Conservation (phyloP, 1,140 invertebrate genomes). For the Psix sp. region DNA sequence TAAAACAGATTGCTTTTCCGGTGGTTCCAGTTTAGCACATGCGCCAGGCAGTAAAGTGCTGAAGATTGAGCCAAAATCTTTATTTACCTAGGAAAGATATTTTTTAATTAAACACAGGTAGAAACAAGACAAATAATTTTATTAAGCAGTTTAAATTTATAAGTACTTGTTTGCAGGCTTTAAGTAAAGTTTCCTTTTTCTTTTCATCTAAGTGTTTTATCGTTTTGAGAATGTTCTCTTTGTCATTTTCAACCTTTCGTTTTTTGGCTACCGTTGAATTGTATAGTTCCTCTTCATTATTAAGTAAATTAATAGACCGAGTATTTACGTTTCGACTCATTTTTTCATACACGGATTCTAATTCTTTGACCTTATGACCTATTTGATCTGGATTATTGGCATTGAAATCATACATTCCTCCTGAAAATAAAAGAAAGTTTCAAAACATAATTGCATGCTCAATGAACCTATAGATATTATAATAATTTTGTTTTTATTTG, state of each 20-base stretch:
- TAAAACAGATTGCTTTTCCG: constrained; percentile 83
- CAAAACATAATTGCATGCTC: not conserved
- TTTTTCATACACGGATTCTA: constrained; percentile 84
- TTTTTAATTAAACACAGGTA: not conserved
- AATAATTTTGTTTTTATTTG: too few species aligned
- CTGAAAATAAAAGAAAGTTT: constrained; percentile 50
- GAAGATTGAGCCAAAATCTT: constrained; percentile 98
- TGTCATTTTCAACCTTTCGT: constrained; percentile 90
- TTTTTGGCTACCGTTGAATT: constrained; percentile 89
- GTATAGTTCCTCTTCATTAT: constrained; percentile 91
- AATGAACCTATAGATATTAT: too few species aligned
- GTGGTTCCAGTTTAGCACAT: constrained; percentile 88
- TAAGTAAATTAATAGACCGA: constrained; percentile 90
- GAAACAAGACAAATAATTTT: constrained; percentile 3
- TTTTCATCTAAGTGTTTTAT: constrained; percentile 93
- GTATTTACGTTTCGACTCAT: constrained; percentile 89
- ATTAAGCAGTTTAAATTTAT: constrained; percentile 1
- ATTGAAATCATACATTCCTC: constrained; percentile 73
- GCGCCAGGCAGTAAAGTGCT: constrained; percentile 93
- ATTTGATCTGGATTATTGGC: constrained; percentile 73
- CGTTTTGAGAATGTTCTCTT: constrained; percentile 87
- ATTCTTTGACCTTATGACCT: constrained; percentile 79
- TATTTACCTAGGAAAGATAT: constrained; percentile 79
- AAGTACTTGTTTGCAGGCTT: constrained; percentile 87
- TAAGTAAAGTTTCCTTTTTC: constrained; percentile 87